Conservation (phyloP, 2,113 vertebrate species). For the Macrotis lagotis region DNA sequence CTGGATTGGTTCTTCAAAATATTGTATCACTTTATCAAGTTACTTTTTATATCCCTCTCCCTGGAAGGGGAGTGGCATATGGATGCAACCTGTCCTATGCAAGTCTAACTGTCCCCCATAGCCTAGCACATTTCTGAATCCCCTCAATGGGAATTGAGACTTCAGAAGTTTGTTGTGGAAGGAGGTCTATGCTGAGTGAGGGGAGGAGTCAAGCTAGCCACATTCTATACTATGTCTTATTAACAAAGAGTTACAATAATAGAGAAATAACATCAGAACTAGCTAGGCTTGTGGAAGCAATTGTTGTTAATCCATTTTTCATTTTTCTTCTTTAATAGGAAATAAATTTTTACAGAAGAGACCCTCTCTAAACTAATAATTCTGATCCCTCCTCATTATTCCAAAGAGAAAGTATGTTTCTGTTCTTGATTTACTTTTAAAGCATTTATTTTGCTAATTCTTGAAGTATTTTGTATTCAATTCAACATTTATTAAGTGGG, state of each 20-base stretch:
- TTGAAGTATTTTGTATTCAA: neutral
- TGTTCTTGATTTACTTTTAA: neutral
- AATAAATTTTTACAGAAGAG: neutral
- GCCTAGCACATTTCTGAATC: too few species aligned
- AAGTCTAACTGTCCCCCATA: too few species aligned
- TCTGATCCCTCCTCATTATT: neutral
- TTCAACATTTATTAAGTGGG: neutral
- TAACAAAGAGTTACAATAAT: neutral
- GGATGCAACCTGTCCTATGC: too few species aligned
- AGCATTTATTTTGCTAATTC: neutral
- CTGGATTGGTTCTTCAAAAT: too few species aligned
- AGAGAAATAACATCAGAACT: neutral
- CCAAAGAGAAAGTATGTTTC: neutral
- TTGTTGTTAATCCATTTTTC: neutral
- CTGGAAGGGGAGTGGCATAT: too few species aligned
- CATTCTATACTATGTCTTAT: too few species aligned
- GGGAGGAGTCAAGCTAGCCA: too few species aligned
- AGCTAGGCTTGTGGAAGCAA: neutral
- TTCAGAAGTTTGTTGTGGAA: too few species aligned
- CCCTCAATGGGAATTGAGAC: too few species aligned
- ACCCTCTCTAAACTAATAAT: neutral
- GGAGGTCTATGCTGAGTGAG: too few species aligned
- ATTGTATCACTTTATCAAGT: too few species aligned
- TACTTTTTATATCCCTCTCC: too few species aligned
- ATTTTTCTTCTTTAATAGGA: neutral